A percentile compares a stretch with the other conserved stretches of the same genome.
Conservation (phyloP, 2,888 invertebrate genomes). For the Rhagophthalmus giganteus region DNA sequence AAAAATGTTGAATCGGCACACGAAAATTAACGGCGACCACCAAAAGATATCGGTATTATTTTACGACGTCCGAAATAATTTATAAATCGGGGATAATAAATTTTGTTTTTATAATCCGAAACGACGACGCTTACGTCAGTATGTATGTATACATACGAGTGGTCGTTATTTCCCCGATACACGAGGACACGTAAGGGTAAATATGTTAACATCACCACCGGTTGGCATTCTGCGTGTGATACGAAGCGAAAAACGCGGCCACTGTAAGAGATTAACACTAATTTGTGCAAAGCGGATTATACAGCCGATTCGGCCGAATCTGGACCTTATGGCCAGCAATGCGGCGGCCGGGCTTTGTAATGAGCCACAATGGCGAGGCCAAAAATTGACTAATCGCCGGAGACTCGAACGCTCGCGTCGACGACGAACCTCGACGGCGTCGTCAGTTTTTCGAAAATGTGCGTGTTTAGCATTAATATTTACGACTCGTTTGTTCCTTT, state of each 20-base stretch:
- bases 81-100: background rate
- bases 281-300: slow-evolving; percentile 51
- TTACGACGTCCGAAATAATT: background rate
- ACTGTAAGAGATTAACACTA: slow-evolving; percentile 47
- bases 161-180: background rate
- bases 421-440: too few relatives aligned
- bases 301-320: slow-evolving; percentile 34
- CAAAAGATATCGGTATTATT: background rate
- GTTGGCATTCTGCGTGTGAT: slow-evolving; percentile 41
- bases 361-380: background rate
- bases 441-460: too few relatives aligned
- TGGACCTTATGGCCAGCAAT: slow-evolving; percentile 7
- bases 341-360: background rate
- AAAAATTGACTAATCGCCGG: background rate
- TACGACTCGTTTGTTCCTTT: too few relatives aligned
- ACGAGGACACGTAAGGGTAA: slow-evolving; percentile 17
- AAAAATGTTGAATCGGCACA: slow-evolving; percentile 7
- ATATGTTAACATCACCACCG: too few relatives aligned
- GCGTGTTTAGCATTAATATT: too few relatives aligned
- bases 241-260: slow-evolving; percentile 45
- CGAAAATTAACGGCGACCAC: slow-evolving; percentile 6
- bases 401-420: background rate
- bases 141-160: background rate
- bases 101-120: too few relatives aligned
- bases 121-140: too few relatives aligned